These are phyloP conservation scores for Anabas testudineus DNA, from an alignment of 2,797 vertebrate species.

Conservation along the genomic window DNA sequence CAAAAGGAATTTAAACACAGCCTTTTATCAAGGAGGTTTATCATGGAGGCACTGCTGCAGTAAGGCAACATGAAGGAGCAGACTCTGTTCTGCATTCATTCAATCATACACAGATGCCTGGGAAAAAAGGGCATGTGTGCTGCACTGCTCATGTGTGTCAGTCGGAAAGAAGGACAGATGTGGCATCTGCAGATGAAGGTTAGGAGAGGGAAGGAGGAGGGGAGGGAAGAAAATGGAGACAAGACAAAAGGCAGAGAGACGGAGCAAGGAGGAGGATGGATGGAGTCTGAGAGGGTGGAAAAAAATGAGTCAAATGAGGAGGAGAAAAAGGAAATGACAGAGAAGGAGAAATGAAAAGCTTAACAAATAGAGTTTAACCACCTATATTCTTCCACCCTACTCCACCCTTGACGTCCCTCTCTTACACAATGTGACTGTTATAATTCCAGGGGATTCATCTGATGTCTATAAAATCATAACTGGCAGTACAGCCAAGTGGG, in stretches of 20 bases:
- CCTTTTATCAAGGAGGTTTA: not conserved
- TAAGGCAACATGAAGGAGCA: not conserved
- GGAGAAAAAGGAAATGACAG: constrained; percentile 21
- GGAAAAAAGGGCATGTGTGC: constrained; percentile 30
- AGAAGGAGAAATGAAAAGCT: constrained; percentile 17
- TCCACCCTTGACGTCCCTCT: constrained; percentile 12
- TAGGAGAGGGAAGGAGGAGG: constrained; percentile 2
- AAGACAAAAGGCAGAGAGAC: constrained; percentile 9
- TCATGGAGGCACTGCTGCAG: not conserved
- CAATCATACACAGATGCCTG: constrained; percentile 23
- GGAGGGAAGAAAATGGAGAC: not conserved
- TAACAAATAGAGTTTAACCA: constrained; percentile 43
- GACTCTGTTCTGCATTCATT: constrained; percentile 12
- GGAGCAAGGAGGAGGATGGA: constrained; percentile 2
- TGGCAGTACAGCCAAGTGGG: constrained; percentile 10
- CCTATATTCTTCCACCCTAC: not conserved
- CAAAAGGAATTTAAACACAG: not conserved
- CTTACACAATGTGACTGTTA: constrained; percentile 55
- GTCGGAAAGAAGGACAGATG: constrained; percentile 55
- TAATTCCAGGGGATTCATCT: constrained; percentile 15
- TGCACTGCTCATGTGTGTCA: constrained; percentile 20
- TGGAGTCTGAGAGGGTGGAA: constrained; percentile 2
- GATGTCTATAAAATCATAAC: constrained; percentile 54
- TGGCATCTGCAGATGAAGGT: constrained; percentile 42
- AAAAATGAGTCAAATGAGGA: constrained; percentile 6